phyloP scores from a whole-genome alignment of 1,140 invertebrate species.

The Hypothenemus hampei region DNA sequence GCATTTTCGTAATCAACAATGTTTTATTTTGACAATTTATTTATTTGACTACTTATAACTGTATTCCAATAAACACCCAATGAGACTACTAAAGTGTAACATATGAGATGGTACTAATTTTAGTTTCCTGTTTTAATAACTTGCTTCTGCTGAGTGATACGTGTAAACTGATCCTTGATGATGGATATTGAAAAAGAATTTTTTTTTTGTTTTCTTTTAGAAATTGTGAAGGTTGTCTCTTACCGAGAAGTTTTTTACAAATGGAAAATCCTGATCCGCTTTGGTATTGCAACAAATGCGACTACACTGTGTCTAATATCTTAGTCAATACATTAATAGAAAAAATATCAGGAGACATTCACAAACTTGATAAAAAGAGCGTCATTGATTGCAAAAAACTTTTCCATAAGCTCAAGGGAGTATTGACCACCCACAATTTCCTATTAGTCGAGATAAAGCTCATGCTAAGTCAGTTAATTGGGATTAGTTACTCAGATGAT shows the following conservation, averaged over 20 bases:
- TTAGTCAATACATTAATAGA: conserved; percentile 56
- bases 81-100: too few species aligned
- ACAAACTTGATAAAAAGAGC: conserved; percentile 58
- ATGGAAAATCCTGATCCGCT: conserved; percentile 30
- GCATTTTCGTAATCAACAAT: too few species aligned
- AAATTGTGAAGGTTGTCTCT: conserved; percentile 50
- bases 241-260: conserved; percentile 51
- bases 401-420: conserved; percentile 55
- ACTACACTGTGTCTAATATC: conserved; percentile 46
- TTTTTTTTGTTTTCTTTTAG: conserved; percentile 46
- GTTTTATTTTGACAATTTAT: too few species aligned
- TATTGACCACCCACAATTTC: conserved; percentile 63
- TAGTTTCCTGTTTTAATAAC: too few species aligned
- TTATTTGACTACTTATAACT: too few species aligned
- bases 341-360: conserved; percentile 57
- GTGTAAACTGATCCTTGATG: too few species aligned
- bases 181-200: too few species aligned
- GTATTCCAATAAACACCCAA: too few species aligned
- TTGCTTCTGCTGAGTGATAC: too few species aligned
- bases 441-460: conserved; percentile 68
- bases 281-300: conserved; percentile 55
- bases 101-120: too few species aligned
- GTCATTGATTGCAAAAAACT: conserved; percentile 54
- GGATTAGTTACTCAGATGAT: conserved; percentile 54
- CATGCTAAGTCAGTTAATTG: conserved; percentile 64